Base-by-base conservation (phyloP, 2,888 invertebrate species). In the Pterobdella sp. region DNA sequence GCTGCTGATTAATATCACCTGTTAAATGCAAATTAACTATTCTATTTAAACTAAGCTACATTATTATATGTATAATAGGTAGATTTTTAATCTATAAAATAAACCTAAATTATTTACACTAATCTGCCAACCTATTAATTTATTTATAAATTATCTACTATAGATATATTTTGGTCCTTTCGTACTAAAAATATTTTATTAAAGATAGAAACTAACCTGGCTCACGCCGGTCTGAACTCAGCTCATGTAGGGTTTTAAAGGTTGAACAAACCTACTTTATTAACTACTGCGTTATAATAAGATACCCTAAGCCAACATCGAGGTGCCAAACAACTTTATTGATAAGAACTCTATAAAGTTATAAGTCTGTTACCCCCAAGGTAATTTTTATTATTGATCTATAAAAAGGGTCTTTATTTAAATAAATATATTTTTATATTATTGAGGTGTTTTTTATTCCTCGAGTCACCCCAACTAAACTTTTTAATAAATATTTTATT, bases 211-310 rank as follows among this genome's bases (percentile, higher is more conserved):
- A 88, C 90, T 89, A 88, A 90, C 89, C 90, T 90, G 90, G 89
- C 88, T 90, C 81, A 89, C 88, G 86, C 89, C 90, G 90, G 89
- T 90, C 87, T 90, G 88, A 90, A 90, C 90, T 90, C 90, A 90
- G 89, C 90, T 90, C 90, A 90, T 89, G 90, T 90, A 90, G 89
- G 87, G 87, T 87, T 88, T 89, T 87, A 89, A 89, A 87, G 87
- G 89, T 89, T 89, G 89, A 87, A 89, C 88, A 85, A 84, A 84
- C 74, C 79, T 72, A 76, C 79, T 74, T 77, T 85, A 86, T 86
- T 86, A 88, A 87, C 86, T 85, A 84, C 88, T 90, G 81, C 89
- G 87, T 87, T 86, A 85, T 87, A 29, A 56, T 56, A 86, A 85
- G 87, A 86, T 85, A 87, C 82, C 87, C 88, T 90, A 90, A 90